A percentile compares a stretch with the other conserved stretches of the same genome.
phyloP scores from a whole-genome alignment of 2,797 vertebrate genomes.

The Sitta carolinensis region DNA sequence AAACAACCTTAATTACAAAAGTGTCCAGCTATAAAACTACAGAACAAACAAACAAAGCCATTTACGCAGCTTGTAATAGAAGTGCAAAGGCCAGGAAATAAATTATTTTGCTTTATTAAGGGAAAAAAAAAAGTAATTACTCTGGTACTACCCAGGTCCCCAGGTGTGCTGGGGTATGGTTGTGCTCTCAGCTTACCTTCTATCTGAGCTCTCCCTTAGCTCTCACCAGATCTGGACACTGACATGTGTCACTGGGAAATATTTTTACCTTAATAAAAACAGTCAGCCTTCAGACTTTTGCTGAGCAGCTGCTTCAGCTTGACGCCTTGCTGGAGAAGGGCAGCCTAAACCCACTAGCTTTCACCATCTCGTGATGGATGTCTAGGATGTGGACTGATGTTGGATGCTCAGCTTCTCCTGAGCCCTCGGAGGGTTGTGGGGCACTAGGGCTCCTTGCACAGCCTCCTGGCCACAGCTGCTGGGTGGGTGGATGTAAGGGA shows the following conservation, averaged over 20 bases:
- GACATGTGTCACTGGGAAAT: neutral
- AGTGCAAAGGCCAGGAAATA: conserved; percentile 47
- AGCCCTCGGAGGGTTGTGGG: neutral
- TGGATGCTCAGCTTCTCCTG: neutral
- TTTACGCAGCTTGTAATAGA: conserved; percentile 42
- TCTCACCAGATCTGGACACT: neutral
- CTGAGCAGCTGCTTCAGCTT: neutral
- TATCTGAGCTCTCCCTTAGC: neutral
- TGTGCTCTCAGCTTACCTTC: neutral
- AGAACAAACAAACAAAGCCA: conserved; percentile 58
- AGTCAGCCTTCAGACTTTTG: neutral
- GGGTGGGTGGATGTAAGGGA: neutral
- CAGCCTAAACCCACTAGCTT: neutral
- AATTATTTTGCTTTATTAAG: conserved; percentile 46
- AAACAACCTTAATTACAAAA: conserved; percentile 58
- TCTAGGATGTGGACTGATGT: neutral
- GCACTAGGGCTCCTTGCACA: neutral
- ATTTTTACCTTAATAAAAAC: neutral
- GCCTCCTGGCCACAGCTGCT: neutral
- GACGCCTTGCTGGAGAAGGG: neutral
- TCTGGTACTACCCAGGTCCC: neutral
- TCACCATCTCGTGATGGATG: neutral
- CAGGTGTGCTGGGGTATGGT: neutral
- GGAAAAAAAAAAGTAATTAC: conserved; percentile 55
- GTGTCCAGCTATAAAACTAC: conserved; percentile 25